Conservation (phyloP, 2,797 vertebrate species). For the Artibeus lituratus region DNA sequence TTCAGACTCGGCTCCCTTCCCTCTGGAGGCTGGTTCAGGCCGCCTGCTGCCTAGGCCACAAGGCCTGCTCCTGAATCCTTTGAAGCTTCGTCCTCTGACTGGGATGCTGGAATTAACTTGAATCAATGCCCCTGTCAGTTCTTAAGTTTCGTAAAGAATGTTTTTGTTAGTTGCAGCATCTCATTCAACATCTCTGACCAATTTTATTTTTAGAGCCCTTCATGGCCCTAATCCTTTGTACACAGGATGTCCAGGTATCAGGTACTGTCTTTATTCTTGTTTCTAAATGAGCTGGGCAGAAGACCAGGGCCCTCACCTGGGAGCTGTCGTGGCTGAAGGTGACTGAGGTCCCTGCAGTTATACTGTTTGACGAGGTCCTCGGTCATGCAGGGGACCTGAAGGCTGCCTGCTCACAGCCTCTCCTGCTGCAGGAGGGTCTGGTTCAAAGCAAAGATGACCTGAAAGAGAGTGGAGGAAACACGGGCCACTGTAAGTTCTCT, state of each 20-base stretch:
- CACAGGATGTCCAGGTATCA: not conserved
- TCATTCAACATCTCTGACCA: not conserved
- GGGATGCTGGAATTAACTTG: not conserved
- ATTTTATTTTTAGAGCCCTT: not conserved
- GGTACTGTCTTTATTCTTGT: not conserved
- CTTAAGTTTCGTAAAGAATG: not conserved
- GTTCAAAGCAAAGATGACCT: conserved; percentile 95
- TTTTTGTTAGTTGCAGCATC: not conserved
- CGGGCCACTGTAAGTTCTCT: conserved; percentile 60
- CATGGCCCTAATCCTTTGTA: not conserved
- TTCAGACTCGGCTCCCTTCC: not conserved
- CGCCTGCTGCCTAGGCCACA: not conserved
- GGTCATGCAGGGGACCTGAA: conserved; percentile 87
- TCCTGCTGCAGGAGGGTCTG: conserved; percentile 93
- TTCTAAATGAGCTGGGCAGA: not conserved
- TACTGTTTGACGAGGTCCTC: conserved; percentile 94
- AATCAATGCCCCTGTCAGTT: not conserved
- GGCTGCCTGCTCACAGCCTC: conserved; percentile 87
- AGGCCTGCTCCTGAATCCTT: not conserved
- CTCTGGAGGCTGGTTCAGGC: not conserved
- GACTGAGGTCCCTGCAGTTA: conserved; percentile 93
- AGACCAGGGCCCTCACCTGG: conserved; percentile 82
- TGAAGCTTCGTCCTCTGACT: not conserved
- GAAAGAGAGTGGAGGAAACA: conserved; percentile 23
- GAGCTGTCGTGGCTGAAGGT: conserved; percentile 92